phyloP scores from a whole-genome alignment of 1,140 invertebrate genomes.

The Drosophila novamexicana region DNA sequence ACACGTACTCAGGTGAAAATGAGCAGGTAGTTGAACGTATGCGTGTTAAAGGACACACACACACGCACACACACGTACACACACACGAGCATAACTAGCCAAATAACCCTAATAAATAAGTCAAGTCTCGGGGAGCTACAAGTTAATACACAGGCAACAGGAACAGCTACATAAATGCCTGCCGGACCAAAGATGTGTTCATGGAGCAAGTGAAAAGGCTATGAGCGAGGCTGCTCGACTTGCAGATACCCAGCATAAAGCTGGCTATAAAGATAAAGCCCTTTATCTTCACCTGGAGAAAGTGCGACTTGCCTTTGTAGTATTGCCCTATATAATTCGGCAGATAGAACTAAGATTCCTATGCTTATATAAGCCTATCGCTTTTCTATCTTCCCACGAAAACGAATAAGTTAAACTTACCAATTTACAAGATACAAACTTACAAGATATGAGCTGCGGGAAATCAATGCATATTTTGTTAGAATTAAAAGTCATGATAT shows the following conservation, averaged over 20 bases:
- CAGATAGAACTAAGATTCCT: no score
- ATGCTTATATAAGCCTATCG: no score
- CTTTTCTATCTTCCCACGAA: no score
- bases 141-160: slow-evolving; percentile 26
- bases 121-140: slow-evolving; percentile 59
- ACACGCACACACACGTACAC: slow-evolving; percentile 14
- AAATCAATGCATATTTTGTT: no score
- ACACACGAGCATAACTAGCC: slow-evolving; percentile 32
- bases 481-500: no score
- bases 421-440: no score
- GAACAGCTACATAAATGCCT: slow-evolving; percentile 8
- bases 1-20: slow-evolving; percentile 81
- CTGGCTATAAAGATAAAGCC: not conserved
- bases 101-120: slow-evolving; percentile 83
- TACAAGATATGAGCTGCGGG: no score
- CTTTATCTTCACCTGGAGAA: not conserved
- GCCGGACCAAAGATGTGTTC: slow-evolving; percentile 61
- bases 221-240: not conserved
- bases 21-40: slow-evolving; percentile 65
- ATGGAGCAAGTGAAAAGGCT: slow-evolving; percentile 20
- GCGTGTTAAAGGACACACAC: slow-evolving; percentile 46
- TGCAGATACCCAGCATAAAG: not conserved
- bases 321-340: no score
- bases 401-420: no score
- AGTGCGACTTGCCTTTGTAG: no score